Base-by-base conservation (phyloP, 2,888 invertebrate genomes). In the Orthosia gracilis region DNA sequence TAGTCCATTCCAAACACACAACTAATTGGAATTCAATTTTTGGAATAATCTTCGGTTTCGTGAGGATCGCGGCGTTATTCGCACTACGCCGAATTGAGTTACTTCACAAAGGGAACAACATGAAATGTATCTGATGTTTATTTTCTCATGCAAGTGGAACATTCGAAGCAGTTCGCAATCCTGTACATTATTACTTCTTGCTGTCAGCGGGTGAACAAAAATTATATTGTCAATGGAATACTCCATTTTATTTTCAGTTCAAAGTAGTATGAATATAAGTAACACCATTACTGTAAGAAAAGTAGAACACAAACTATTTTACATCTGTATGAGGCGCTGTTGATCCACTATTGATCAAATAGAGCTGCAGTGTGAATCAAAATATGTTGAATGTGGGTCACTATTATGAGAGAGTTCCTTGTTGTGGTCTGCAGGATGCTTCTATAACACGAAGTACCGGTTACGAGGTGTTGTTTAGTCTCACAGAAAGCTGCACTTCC, bases 21-120 rank as follows among this genome's bases (percentile, higher is more conserved):
- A n/a, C 78, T 76, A 84, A 86, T 84, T 67, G 76, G 81, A 85
- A 83, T 81, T 81, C 71, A 80, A 77, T 85, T 85, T 81, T 69
- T 54, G 31, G 63, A 54, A 59, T 69, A 62, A 80, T 76, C 76
- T 58, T 73, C 65, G 58, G 21, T 54, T 45, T 59, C 69, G 58
- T 47, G 50, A 67, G 59, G 70, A 64, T 67, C 55, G 70, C 49
- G 13, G 58, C 50, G 62, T 55, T 75, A 49, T 55, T 70, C 58
- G 65, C 68, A 70, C 66, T 69, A 78, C 69, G 66, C 63, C 54
- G 75, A 54, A 73, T 49, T 15, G 49, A 69, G 73, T 71, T 71
- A 78, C 58, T 79, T 23, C 26, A 58, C n/a, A 47, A 31, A 69
- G 23, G 15, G 26, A 70, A 64, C 59, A 21, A 69, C 63, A 66